Base-by-base conservation (phyloP, 2,888 invertebrate genomes). In the Agriotes lineatus region DNA sequence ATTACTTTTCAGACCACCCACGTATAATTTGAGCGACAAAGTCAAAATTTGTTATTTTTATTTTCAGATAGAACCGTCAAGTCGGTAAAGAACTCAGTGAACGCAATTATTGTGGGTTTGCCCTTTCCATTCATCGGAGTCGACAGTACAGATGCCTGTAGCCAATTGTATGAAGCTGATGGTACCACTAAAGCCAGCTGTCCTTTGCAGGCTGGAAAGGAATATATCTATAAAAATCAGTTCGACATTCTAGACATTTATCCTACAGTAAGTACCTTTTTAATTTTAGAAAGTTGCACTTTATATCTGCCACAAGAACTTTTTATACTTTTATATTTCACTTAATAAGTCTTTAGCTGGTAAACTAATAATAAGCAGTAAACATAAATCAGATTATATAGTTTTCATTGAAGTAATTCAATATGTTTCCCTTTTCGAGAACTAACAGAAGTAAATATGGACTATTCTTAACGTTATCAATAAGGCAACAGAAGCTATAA, bases 71-170 rank as follows among this genome's bases (percentile, higher is more conserved):
- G 37, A 33, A 58, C 50, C 0, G 25, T 58, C 12, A 68, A 68
- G 35, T 12, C 33, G 5, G 7, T 68, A n/a, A 54, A 14, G 45
- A 92, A 91, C 67, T 81, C 83, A 6, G 93, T 94, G 4, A 83
- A 82, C 69, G 95, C 91, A 0, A 83, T 86, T 0, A 86, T 94
- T 14, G 79, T 88, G 1, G 90, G 89, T 0, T 79, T 93, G 0
- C 85, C 87, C 0, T 78, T 95, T 58, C 94, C 95, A 0, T 94
- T 94, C 80, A 79, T 93, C 4, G 94, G 95, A 6, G 92, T 93
- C n/a, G 92, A 94, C 80, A 91, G 91, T 10, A 85, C 84, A 16
- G 87, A 88, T 57, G 90, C 93, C 33, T 94, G 94, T 76, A 85
- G 86, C 19, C 87, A 90, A 73, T 82, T 95, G 52, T 90, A 82